phyloP scores from a whole-genome alignment of 2,113 vertebrate genomes.

The Cygnus buccinator region DNA sequence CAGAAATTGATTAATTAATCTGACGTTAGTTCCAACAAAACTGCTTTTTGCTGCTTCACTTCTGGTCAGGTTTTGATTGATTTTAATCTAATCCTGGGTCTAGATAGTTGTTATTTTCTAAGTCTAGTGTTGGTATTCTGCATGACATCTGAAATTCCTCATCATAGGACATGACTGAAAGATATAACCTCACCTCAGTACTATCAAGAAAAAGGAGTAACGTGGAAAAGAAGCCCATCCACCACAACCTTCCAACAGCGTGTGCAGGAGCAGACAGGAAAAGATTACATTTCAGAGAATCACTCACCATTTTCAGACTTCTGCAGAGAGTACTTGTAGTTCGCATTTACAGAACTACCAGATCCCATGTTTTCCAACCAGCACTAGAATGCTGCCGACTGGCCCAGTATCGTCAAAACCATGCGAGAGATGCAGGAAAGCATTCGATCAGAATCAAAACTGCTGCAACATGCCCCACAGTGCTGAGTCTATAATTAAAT shows the following conservation, averaged over 20 bases:
- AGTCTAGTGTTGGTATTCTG: neutral
- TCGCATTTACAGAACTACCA: constrained; percentile 47
- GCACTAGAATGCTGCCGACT: neutral
- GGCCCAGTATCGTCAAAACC: constrained; percentile 1
- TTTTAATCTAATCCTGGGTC: neutral
- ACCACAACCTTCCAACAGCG: neutral
- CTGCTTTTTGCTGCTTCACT: neutral
- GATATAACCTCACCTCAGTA: neutral
- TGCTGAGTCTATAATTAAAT: neutral
- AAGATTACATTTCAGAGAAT: neutral
- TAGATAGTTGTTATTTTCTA: neutral
- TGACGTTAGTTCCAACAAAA: neutral
- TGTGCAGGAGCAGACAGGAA: neutral
- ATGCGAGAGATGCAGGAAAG: neutral
- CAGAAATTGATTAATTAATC: neutral
- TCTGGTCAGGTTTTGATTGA: neutral
- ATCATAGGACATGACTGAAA: neutral
- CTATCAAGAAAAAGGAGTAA: neutral
- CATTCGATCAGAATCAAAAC: neutral
- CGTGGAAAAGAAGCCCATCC: neutral
- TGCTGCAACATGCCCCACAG: neutral
- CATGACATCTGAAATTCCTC: neutral
- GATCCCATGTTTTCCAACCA: constrained; percentile 68
- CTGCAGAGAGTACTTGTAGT: constrained; percentile 60
- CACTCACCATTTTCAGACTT: constrained; percentile 74